Evolutionary conservation across 2,797 vertebrate species (phyloP), one percentile per base, ranked within the genome.

Genomic region (Pseudopleuronectes americanus): DNA sequence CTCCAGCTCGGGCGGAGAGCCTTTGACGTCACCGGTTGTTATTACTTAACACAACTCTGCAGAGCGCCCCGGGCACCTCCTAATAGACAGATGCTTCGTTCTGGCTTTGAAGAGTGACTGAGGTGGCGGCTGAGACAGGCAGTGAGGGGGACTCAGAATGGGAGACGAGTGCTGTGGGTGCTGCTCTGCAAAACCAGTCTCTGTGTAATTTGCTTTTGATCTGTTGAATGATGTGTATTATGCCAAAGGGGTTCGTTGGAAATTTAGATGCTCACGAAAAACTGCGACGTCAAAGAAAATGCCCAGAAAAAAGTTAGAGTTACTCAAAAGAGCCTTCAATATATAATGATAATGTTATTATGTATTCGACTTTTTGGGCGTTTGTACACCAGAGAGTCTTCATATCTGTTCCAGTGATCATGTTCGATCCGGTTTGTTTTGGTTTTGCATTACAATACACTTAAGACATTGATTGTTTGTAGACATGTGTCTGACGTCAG

Each of bases 11-110:
- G 87, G 86, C 67, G 28, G 84, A 88, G 84, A 89, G 87, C 81
- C 75, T 91, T 91, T 94, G 92, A 94, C 92, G 89, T 94, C 92
- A 94, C 83, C 45, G 67, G 71, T 81, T 90, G 91, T 91, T 93
- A 89, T 92, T 90, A 93, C 92, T 92, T 92, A 94, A 94, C 90
- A 89, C 90, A 87, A 85, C 86, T 89, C 84, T 86, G 89, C 85
- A 89, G 81, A 93, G 84, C 16, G 74, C 90, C 84, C 71, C 65
- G 71, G 83, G 90, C 86, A 90, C 88, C 87, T 87, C 83, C 75
- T 86, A 91, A 92, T 81, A 86, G 85, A 89, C 92, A 90, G 91
- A 93, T 84, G 89, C 85, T 80, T 81, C 77, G 65, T 77, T 72
- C 59, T 77, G 38, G 51, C 81, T 90, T 89, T 90, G 89, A 89